Base-by-base conservation (phyloP, 2,888 invertebrate genomes). In the Agrochola lota region DNA sequence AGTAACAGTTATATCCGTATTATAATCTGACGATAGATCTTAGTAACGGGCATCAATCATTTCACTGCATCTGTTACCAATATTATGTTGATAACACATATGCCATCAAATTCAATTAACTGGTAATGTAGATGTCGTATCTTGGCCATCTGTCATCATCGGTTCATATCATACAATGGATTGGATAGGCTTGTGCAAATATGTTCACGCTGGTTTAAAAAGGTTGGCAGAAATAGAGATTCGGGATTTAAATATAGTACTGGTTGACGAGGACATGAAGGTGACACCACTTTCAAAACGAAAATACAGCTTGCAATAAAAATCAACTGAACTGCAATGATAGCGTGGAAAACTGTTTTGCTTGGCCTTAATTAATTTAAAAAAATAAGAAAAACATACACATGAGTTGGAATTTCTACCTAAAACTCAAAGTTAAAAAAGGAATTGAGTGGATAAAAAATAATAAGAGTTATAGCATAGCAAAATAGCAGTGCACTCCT, bases 61-160 rank as follows among this genome's bases (percentile, higher is more conserved):
- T 30, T 12, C 55, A 67, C 52, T 77, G 80, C 78, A 86, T 83
- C 67, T 82, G 87, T 75, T 74, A 67, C 64, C 68, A 66, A 74
- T 52, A 70, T 70, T 35, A 68, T 72, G 78, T 85, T 74, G 75
- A 68, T 78, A 78, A 12, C 69, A 76, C 43, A 67, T 69, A 71
- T 68, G 71, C 69, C 71, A 83, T 85, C 69, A 73, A 71, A 80
- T 72, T 86, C 76, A 75, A 80, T 87, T 77, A 83, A 78, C 82
- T 80, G 40, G 60, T 83, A 83, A 78, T 83, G 43, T 72, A 70
- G 72, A 78, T 52, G 43, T 62, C 17, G 35, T 49, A 70, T 73
- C 12, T 30, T 26, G 70, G 43, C 57, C n/a, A 69, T 75, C 74
- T 67, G 55, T 81, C 75, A 84, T 84, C 67, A 81, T 77, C 20